Evolutionary conservation across 1,140 invertebrate genomes (phyloP), one percentile per base, ranked within the genome.

Genomic region (Epicauta chinensis): DNA sequence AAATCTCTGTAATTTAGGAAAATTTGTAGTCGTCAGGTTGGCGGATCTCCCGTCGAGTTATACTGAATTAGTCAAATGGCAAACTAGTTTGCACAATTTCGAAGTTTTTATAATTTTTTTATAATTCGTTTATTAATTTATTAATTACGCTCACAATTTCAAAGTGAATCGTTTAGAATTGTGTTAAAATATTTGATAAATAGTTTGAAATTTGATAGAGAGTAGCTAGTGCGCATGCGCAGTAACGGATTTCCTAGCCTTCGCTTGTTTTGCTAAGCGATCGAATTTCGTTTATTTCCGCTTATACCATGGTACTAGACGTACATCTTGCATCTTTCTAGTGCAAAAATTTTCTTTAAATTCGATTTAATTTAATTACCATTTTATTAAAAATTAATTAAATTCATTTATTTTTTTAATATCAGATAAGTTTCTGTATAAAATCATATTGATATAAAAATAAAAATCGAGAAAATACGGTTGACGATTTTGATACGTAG

Each of bases 271-370:
- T 39, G 35, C 16, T 40, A 50, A 41, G 40, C 29, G 9, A 11
- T 32, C 23, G 13, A 36, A 47, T 38, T 47, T 37, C 34, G 37
- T 47, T 58, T 51, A 58, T 58, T 58, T 58, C 55, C 55, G 51
- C 52, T 58, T 39, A 50, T 40, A 31, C 47, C 55, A 40, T 54
- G 49, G 45, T 58, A 53, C 51, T 54, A 58, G 43, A 42, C 50
- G 41, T 43, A 46, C 39, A 52, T n/a, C 51, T 36, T 46, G 51
- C 42, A 37, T 41, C 31, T 54, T 40, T 43, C 23, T 48, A 48
- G 47, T 55, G 52, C 35, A 51, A 35, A 37, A 51, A 37, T 51
- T 42, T 37, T 39, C n/a, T 43, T 49, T 50, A 15, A 46, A 46
- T 35, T 46, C 37, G 16, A 12, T 23, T 34, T 47, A 47, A 47